Evolutionary conservation across 2,888 invertebrate genomes (phyloP).

Genomic region (Drosophila rubida): DNA sequence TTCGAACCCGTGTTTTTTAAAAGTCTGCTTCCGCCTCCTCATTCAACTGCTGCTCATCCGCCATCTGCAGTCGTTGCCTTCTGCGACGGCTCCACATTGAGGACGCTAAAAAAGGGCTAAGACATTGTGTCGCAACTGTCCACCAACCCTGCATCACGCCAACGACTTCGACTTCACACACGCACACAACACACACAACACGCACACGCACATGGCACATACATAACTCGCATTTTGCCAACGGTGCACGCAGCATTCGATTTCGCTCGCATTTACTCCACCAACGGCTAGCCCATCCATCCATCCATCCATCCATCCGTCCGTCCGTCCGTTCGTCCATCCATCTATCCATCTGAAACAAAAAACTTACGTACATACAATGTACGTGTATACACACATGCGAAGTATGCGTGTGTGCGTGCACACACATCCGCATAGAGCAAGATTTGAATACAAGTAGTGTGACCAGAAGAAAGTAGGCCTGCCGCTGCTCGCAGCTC

Average conservation of each 20-base stretch:
- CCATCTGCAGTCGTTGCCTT: slow-evolving; percentile 42
- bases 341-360: slow-evolving; percentile 29
- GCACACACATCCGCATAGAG: slow-evolving; percentile 32
- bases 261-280: slow-evolving; percentile 58
- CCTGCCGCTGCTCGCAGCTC: slow-evolving; percentile 51
- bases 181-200: slow-evolving; percentile 15
- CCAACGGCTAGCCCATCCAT: slow-evolving; percentile 24
- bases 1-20: slow-evolving; percentile 1
- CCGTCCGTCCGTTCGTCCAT: slow-evolving; percentile 14
- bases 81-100: slow-evolving; percentile 32
- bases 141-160: slow-evolving; percentile 33
- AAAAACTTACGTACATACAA: slow-evolving; percentile 31
- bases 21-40: background rate
- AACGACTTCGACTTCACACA: slow-evolving; percentile 29
- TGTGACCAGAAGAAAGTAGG: slow-evolving; percentile 71
- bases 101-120: slow-evolving; percentile 48
- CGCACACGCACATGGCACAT: slow-evolving; percentile 5
- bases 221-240: slow-evolving; percentile 35
- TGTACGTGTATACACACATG: slow-evolving; percentile 12
- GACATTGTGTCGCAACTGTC: slow-evolving; percentile 50
- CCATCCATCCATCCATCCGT: slow-evolving; percentile 24
- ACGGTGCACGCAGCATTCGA: slow-evolving; percentile 57
- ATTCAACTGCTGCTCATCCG: slow-evolving; percentile 8
- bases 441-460: slow-evolving; percentile 58
- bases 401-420: slow-evolving; percentile 4